These are phyloP conservation scores for Rostratula benghalensis DNA, from an alignment of 2,113 vertebrate genomes.

Conservation along the genomic window DNA sequence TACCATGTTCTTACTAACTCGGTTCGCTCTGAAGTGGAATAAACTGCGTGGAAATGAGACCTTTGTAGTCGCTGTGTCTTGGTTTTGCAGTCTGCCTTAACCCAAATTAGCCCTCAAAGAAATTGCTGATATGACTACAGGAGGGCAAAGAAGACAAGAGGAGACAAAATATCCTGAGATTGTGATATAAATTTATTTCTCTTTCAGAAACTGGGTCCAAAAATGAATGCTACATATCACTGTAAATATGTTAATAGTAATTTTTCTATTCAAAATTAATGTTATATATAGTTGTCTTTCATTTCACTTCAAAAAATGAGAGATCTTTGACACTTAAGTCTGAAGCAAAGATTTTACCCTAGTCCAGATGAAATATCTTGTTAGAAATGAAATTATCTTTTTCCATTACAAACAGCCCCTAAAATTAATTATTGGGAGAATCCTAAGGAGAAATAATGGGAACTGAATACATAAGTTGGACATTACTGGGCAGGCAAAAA, in stretches of 20 bases:
- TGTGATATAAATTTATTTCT: neutral
- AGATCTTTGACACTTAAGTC: neutral
- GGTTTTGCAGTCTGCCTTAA: neutral
- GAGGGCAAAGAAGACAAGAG: neutral
- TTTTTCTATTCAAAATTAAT: neutral
- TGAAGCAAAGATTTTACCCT: neutral
- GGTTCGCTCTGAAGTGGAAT: neutral
- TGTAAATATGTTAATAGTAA: neutral
- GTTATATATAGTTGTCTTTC: neutral
- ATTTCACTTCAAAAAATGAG: neutral
- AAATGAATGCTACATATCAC: neutral
- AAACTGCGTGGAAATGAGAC: neutral
- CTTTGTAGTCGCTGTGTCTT: neutral
- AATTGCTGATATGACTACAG: neutral
- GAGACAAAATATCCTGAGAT: neutral
- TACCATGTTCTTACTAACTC: neutral
- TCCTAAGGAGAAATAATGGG: slow-evolving; percentile 13
- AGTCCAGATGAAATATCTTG: neutral
- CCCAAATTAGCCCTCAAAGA: neutral
- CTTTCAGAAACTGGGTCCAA: neutral
- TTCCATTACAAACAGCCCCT: neutral
- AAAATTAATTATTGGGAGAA: slow-evolving; percentile 17
- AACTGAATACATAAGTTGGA: neutral
- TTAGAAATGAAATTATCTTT: slow-evolving; percentile 8
- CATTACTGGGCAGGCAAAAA: neutral